Evolutionary conservation across 2,888 invertebrate genomes (phyloP).

Genomic region (Drosophila neonasuta): DNA sequence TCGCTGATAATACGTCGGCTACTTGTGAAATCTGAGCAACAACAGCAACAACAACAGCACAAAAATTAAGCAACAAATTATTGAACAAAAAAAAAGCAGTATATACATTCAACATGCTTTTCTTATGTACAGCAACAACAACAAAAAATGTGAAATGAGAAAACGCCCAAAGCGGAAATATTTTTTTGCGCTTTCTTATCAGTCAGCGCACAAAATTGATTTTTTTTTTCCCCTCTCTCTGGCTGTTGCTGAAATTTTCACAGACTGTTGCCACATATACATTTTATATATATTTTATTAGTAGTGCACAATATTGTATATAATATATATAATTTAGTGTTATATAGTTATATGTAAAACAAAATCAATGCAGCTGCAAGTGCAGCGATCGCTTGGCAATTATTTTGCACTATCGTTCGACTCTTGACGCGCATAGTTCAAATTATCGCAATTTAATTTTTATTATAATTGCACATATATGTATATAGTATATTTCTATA

Average conservation of each 20-base stretch:
- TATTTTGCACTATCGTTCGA: slow-evolving; percentile 34
- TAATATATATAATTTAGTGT: neutral
- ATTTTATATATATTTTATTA: slow-evolving; percentile 5
- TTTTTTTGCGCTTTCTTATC: slow-evolving; percentile 66
- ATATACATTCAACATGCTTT: slow-evolving; percentile 15
- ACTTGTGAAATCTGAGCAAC: slow-evolving; percentile 59
- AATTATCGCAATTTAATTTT: slow-evolving; percentile 66
- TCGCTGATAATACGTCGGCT: slow-evolving; percentile 50
- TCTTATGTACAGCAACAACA: neutral
- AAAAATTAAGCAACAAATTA: slow-evolving; percentile 72
- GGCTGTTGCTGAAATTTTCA: slow-evolving; percentile 58
- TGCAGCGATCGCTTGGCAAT: slow-evolving; percentile 29
- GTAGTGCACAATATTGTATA: slow-evolving; percentile 9
- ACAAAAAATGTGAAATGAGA: slow-evolving; percentile 31
- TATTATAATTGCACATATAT: slow-evolving; percentile 27
- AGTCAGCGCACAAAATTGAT: slow-evolving; percentile 71
- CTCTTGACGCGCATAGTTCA: slow-evolving; percentile 48
- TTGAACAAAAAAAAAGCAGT: slow-evolving; percentile 57
- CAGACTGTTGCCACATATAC: slow-evolving; percentile 29
- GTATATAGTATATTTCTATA: slow-evolving; percentile 5
- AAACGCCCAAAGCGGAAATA: slow-evolving; percentile 71
- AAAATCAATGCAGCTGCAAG: slow-evolving; percentile 44
- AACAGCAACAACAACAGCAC: slow-evolving; percentile 44
- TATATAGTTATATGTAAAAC: slow-evolving; percentile 21
- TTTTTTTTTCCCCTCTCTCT: slow-evolving; percentile 27